Conservation (phyloP, 2,888 invertebrate genomes). For the Drosophila macrospina region DNA sequence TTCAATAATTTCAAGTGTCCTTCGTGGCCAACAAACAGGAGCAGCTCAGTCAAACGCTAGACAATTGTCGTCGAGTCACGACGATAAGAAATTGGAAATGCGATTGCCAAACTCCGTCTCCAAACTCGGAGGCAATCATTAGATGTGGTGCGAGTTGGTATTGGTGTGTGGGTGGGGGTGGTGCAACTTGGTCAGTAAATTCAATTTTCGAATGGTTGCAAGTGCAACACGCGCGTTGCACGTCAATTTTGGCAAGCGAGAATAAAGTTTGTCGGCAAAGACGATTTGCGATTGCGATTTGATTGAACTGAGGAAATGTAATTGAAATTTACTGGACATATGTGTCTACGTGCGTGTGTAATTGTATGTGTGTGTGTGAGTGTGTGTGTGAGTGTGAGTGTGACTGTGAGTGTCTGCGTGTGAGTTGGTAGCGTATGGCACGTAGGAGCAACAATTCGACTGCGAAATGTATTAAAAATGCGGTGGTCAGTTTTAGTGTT, state of each 20-base stretch:
- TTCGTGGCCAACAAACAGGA: constrained; percentile 62
- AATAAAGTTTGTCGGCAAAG: constrained; percentile 40
- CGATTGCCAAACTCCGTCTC: constrained; percentile 67
- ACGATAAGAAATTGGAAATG: constrained; percentile 76
- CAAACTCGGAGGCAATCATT: constrained; percentile 57
- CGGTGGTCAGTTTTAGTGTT: constrained; percentile 4
- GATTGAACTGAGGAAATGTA: constrained; percentile 79
- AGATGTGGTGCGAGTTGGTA: constrained; percentile 18
- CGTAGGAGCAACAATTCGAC: background rate
- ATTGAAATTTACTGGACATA: constrained; percentile 72
- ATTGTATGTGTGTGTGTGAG: constrained; percentile 1
- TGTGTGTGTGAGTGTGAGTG: constrained; percentile 25
- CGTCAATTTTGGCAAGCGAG: constrained; percentile 46
- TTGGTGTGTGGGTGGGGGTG: background rate
- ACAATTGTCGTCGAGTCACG: constrained; percentile 75
- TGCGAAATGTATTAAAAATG: constrained; percentile 19
- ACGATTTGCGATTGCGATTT: constrained; percentile 69
- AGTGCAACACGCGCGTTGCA: constrained; percentile 74
- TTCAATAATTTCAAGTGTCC: constrained; percentile 82
- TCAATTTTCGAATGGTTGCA: constrained; percentile 79
- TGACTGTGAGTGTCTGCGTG: constrained; percentile 26
- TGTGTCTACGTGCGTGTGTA: constrained; percentile 31
- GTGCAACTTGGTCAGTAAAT: constrained; percentile 62
- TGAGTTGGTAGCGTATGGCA: background rate
- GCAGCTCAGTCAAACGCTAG: constrained; percentile 45